Conservation (phyloP, 2,888 invertebrate genomes). For the Sthenelais limicola region DNA sequence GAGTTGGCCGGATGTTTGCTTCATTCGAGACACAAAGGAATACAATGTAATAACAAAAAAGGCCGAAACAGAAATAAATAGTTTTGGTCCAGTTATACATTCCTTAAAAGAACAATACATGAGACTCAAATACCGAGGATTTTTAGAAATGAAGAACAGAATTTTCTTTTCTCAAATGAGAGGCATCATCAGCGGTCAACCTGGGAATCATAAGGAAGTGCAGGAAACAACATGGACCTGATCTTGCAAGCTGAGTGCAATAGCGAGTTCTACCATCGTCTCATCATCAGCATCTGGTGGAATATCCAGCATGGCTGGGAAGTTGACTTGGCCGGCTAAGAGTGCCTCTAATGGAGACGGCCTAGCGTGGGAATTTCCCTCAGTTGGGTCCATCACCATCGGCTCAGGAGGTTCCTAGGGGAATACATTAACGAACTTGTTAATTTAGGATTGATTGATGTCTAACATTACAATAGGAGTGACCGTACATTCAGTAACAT, state of each 20-base stretch:
- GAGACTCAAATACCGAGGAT: too few relatives aligned
- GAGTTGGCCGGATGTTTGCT: too few relatives aligned
- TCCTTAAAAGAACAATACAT: too few relatives aligned
- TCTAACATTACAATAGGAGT: not conserved
- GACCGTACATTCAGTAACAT: not conserved
- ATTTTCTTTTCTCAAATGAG: too few relatives aligned
- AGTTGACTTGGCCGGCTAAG: conserved; percentile 72
- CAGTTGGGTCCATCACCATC: conserved; percentile 61
- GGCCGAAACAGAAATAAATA: too few relatives aligned
- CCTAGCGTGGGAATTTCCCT: conserved; percentile 52
- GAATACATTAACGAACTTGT: not conserved
- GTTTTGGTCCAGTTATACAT: too few relatives aligned
- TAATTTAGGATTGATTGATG: not conserved
- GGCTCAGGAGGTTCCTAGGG: conserved; percentile 59
- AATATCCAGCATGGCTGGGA: conserved; percentile 87
- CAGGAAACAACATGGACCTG: conserved; percentile 58
- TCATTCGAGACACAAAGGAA: too few relatives aligned
- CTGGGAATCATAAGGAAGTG: too few relatives aligned
- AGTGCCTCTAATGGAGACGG: conserved; percentile 73
- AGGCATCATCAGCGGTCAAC: too few relatives aligned
- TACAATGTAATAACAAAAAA: too few relatives aligned
- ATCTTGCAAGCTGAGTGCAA: conserved; percentile 90
- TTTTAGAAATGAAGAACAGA: too few relatives aligned
- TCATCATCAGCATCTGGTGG: conserved; percentile 97
- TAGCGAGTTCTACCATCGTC: conserved; percentile 96